Evolutionary conservation across 2,888 invertebrate genomes (phyloP), one percentile per base, ranked within the genome.

Genomic region (Polyommatus icarus): DNA sequence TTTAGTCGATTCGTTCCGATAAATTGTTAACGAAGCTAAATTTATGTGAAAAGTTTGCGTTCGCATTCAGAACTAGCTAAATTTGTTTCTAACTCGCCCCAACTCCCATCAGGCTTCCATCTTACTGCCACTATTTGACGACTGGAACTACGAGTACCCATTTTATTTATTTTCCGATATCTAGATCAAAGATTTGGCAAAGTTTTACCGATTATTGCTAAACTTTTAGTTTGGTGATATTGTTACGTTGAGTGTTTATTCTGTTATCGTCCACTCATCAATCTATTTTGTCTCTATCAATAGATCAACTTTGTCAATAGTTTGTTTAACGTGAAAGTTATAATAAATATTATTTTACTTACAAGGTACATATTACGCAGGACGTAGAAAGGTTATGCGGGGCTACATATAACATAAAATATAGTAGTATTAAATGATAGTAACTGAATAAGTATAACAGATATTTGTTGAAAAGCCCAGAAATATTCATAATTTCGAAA

Each of bases 31-130:
- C 77, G 72, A 77, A 77, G 83, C 84, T 82, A 87, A 87, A 90
- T 90, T 90, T 90, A 91, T 90, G 89, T 85, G 85, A 76, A 87
- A 91, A 91, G 86, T 91, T 90, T 82, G 79, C 77, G 84, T 84
- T 86, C 85, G 84, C 83, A 86, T 86, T 86, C 84, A 81, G 86
- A 89, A 88, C 88, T 87, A 84, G 84, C 83, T 82, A 83, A 85
- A 86, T 87, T 87, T 85, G 85, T 86, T 84, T 78, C 78, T 61
- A 85, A 84, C 82, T 76, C 83, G 46, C 84, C 84, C 29, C 77
- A 77, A 77, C 73, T 77, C 61, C 77, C 73, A 73, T 87, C 87
- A 84, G 71, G 24, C 46, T 73, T 20, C 59, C 59, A 59, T 61
- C 81, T 82, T 76, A 76, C 76, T 54, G n/a, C 18, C 15, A 67